Base-by-base conservation (phyloP, 2,113 vertebrate species). In the Carettochelys insculpta region DNA sequence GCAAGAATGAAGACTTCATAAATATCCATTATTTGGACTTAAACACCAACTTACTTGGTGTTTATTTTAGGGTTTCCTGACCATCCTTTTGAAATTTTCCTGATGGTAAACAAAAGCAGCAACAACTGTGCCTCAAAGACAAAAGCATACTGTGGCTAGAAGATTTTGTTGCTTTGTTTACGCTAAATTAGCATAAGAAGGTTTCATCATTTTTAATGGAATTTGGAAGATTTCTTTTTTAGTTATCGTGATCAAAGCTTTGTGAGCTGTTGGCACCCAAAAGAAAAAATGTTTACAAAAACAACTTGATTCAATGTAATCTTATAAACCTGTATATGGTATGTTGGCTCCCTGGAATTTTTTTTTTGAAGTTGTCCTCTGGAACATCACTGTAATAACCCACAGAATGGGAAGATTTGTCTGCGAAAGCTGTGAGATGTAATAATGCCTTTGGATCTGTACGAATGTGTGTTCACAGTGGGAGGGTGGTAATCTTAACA, bases 351-450 rank as follows among this genome's bases (percentile, higher is more conserved):
- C 17, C 52, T 75, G 61, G 22, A 43, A 83, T 88, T 65, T 79
- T 86, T 80, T 47, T 1, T 50, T 78, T 75, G 1, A 41, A 45
- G 89, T 87, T 47, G 81, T 52, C 82, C 77, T 73, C 85, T 92
- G 78, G 47, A 89, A 41, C 38, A 65, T 89, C 81, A 80, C 34
- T 84, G 47, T 83, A 95, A 90, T 65, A 38, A 81, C 80, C 58
- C 75, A 25, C 29, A 85, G 38, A n/a, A 87, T 80, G 14, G 31
- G 34, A 27, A 25, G 8, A 76, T 45, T 77, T 84, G 84, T 48
- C 92, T 65, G 34, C 17, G n/a, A n/a, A 65, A 76, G 4, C 76
- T 84, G 76, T 47, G 53, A 80, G 82, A 73, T 58, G 29, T 84
- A 88, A 92, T 47, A 65, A 38, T 65, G n/a, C 34, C 61, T 34